These are phyloP conservation scores for Gymnogyps californianus DNA, from an alignment of 2,113 vertebrate species.

Conservation along the genomic window DNA sequence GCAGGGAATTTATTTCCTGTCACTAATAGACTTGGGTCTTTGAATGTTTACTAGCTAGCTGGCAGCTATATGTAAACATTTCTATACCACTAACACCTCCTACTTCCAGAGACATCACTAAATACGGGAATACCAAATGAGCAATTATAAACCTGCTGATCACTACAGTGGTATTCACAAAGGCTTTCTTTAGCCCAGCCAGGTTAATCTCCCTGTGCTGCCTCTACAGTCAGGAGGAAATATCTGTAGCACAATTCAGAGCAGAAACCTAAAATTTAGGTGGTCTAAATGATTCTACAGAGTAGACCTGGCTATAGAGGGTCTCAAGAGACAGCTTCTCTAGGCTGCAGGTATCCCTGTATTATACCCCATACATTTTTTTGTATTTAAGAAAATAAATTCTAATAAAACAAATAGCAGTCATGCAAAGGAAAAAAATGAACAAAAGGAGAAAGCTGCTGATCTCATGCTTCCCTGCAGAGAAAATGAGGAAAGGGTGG, in stretches of 20 bases:
- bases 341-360: not conserved
- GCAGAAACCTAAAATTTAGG: not conserved
- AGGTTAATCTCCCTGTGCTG: not conserved
- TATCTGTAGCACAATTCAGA: not conserved
- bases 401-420: not conserved
- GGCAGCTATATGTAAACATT: not conserved
- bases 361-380: not conserved
- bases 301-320: not conserved
- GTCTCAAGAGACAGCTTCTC: not conserved
- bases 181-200: not conserved
- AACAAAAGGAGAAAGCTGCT: constrained; percentile 35
- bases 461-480: constrained; percentile 27
- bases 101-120: not conserved
- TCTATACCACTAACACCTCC: not conserved
- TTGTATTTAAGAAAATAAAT: not conserved
- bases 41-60: not conserved
- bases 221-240: not conserved
- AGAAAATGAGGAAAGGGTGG: constrained; percentile 52
- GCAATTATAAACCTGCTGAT: not conserved
- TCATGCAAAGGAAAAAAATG: not conserved
- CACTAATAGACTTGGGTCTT: not conserved
- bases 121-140: not conserved
- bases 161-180: not conserved
- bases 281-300: not conserved
- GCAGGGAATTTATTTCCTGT: not conserved